A percentile compares a stretch with the other conserved stretches of the same genome.
phyloP scores from a whole-genome alignment of 2,888 invertebrate species.

The Empis stercorea region DNA sequence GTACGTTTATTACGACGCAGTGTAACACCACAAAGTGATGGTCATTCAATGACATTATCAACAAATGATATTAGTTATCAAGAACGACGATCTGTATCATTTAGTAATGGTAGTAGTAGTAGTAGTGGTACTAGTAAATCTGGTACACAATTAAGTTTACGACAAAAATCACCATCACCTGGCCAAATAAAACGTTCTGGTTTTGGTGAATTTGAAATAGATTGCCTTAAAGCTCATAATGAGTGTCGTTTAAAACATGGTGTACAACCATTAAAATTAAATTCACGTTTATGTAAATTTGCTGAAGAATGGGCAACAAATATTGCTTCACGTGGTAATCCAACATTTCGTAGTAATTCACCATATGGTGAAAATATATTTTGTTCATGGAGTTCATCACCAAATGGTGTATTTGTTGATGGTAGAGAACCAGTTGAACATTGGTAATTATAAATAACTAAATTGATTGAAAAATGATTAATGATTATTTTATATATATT shows the following conservation, averaged over 20 bases:
- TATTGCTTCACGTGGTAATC: slow-evolving; percentile 49
- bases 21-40: slow-evolving; percentile 17
- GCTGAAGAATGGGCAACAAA: slow-evolving; percentile 57
- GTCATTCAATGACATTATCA: slow-evolving; percentile 16
- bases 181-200: slow-evolving; percentile 25
- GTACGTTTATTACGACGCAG: slow-evolving; percentile 18
- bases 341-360: slow-evolving; percentile 61
- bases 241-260: slow-evolving; percentile 54
- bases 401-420: slow-evolving; percentile 41
- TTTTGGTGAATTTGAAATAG: slow-evolving; percentile 45
- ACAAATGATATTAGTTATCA: slow-evolving; percentile 16
- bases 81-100: slow-evolving; percentile 15
- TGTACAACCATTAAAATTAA: slow-evolving; percentile 51
- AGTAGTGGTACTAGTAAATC: slow-evolving; percentile 13
- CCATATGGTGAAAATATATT: slow-evolving; percentile 75
- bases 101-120: slow-evolving; percentile 17
- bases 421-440: slow-evolving; percentile 24
- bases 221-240: slow-evolving; percentile 59
- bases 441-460: slow-evolving; percentile 28
- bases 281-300: slow-evolving; percentile 51
- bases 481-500: background rate
- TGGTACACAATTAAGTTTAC: slow-evolving; percentile 15
- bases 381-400: slow-evolving; percentile 56
- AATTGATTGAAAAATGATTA: no score
- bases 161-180: slow-evolving; percentile 24